Conservation (phyloP, 2,113 vertebrate species). For the Vicugna pacos region DNA sequence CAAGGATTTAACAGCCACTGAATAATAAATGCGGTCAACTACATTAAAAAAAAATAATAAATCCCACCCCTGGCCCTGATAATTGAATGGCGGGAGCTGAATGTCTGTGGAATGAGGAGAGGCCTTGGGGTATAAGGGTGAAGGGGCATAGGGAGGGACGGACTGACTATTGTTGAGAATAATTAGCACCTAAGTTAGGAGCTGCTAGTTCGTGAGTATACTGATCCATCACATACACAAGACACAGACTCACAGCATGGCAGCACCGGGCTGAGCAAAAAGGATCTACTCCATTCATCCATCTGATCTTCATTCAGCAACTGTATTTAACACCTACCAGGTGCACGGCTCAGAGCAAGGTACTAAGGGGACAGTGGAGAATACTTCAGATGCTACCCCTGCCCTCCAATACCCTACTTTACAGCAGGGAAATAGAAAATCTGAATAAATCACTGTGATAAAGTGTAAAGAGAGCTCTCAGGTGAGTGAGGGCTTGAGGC, state of each 20-base stretch:
- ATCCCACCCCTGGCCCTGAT: neutral
- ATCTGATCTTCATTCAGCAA: too few species aligned
- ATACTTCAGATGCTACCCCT: neutral
- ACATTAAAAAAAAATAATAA: slow-evolving; percentile 19
- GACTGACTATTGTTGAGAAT: neutral
- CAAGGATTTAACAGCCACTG: slow-evolving; percentile 79
- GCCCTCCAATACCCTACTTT: neutral
- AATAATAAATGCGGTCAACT: slow-evolving; percentile 70
- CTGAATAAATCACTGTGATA: neutral
- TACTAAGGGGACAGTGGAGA: neutral
- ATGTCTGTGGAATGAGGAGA: neutral
- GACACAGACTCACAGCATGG: neutral
- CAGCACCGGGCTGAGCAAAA: neutral
- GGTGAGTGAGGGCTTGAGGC: neutral
- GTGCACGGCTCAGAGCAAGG: neutral
- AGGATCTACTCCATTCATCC: neutral
- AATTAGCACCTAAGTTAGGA: neutral
- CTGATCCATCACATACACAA: neutral
- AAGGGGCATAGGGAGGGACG: too few species aligned
- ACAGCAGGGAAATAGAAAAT: neutral
- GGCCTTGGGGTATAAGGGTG: neutral
- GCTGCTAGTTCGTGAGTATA: neutral
- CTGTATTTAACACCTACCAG: neutral
- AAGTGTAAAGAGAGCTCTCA: neutral
- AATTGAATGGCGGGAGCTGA: neutral